phyloP scores from a whole-genome alignment of 1,140 invertebrate genomes.

The Drosophila carrolli region DNA sequence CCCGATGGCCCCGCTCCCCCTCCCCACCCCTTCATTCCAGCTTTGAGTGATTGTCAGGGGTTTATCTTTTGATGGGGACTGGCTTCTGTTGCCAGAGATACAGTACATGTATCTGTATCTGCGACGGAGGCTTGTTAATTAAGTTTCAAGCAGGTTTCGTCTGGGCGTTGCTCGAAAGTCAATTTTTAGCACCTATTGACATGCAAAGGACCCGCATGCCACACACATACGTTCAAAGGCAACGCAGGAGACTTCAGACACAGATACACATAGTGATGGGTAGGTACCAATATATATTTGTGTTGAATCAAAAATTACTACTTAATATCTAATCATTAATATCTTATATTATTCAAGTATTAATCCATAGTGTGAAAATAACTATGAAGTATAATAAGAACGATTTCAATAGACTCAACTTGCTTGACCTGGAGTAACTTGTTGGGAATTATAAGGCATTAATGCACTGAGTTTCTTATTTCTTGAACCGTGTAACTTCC shows the following conservation, averaged over 20 bases:
- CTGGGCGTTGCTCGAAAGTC: conserved; percentile 58
- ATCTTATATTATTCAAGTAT: no score
- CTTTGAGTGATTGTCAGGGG: conserved; percentile 78
- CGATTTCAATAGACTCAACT: background rate
- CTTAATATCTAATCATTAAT: no score
- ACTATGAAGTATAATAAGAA: no score
- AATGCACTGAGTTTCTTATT: no score
- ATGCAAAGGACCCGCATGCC: conserved; percentile 70
- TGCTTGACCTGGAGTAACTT: background rate
- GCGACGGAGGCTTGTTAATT: conserved; percentile 65
- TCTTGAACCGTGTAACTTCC: no score
- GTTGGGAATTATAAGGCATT: background rate
- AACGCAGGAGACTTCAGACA: background rate
- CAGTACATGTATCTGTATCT: conserved; percentile 28
- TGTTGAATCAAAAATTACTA: background rate
- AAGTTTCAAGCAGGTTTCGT: conserved; percentile 67
- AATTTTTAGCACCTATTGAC: conserved; percentile 82
- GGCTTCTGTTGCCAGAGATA: conserved; percentile 69
- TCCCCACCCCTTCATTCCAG: conserved; percentile 15
- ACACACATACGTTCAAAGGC: conserved; percentile 16
- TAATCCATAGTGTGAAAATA: no score
- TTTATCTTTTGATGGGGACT: conserved; percentile 76
- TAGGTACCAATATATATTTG: background rate
- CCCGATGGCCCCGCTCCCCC: conserved; percentile 8
- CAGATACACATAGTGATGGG: conserved; percentile 7